Conservation (phyloP, 1,140 invertebrate genomes). For the Conus ventricosus region DNA sequence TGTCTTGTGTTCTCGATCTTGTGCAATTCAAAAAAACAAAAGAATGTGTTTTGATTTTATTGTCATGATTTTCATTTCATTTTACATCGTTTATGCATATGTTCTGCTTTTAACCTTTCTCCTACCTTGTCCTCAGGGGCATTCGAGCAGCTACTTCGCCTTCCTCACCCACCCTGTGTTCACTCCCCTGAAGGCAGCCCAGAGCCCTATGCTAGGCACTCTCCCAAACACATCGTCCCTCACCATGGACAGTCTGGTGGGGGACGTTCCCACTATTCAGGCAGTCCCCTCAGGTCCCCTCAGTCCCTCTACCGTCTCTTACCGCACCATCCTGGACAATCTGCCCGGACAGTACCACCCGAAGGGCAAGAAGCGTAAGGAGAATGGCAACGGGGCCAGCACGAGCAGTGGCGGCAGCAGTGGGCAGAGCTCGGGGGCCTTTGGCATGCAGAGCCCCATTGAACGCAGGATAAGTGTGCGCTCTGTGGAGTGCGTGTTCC, state of each 20-base stretch:
- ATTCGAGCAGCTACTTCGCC: constrained; percentile 51
- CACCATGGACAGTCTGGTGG: constrained; percentile 51
- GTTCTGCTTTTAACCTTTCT: background rate
- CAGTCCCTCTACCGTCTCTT: constrained; percentile 67
- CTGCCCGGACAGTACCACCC: constrained; percentile 62
- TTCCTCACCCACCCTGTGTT: constrained; percentile 53
- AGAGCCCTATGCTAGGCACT: constrained; percentile 12
- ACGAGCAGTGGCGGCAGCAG: constrained; percentile 19
- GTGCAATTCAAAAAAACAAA: too few relatives aligned
- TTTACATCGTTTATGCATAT: too few relatives aligned
- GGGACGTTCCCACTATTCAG: constrained; percentile 56
- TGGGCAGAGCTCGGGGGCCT: background rate
- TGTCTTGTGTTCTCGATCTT: too few relatives aligned
- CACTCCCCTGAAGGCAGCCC: constrained; percentile 51
- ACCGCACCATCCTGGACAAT: constrained; percentile 62
- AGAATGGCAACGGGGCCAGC: constrained; percentile 39
- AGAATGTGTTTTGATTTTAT: too few relatives aligned
- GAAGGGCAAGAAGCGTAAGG: constrained; percentile 51
- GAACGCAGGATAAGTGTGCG: constrained; percentile 69
- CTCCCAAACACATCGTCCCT: background rate
- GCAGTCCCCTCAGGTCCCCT: constrained; percentile 54
- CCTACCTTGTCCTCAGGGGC: background rate
- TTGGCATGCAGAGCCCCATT: constrained; percentile 42
- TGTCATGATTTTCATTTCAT: too few relatives aligned
- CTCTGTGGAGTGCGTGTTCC: constrained; percentile 70